A percentile compares a stretch with the other conserved stretches of the same genome.
Conservation (phyloP, 2,888 invertebrate genomes). For the Molanna angustata region DNA sequence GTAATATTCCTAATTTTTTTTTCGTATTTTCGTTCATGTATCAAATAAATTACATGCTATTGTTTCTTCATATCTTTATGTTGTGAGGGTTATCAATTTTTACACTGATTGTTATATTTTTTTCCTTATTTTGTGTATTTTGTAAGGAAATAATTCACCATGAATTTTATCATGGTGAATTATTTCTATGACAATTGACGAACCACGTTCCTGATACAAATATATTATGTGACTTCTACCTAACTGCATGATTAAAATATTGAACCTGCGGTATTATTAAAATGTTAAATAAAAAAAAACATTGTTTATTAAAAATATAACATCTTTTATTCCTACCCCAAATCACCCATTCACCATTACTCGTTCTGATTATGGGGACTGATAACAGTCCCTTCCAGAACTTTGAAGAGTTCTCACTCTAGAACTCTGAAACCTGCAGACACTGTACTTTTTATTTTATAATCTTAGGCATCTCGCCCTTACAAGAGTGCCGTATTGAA, state of each 20-base stretch:
- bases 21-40: conserved; percentile 20
- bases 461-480: no score
- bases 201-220: conserved; percentile 3
- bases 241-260: conserved; percentile 28
- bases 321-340: conserved; percentile 18
- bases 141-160: conserved; percentile 8
- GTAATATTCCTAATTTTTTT: conserved; percentile 4
- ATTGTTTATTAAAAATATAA: conserved; percentile 55
- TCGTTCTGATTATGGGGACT: no score
- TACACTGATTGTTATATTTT: conserved; percentile 6
- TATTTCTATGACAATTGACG: not conserved
- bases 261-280: conserved; percentile 35
- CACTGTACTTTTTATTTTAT: no score
- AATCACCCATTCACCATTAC: no score
- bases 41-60: conserved; percentile 20
- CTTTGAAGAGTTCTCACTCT: no score
- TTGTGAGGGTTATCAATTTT: conserved; percentile 17
- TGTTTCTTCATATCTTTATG: conserved; percentile 1
- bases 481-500: no score
- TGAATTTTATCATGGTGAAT: not conserved
- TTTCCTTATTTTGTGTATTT: not conserved
- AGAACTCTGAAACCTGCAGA: no score
- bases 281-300: conserved; percentile 55
- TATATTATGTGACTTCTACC: conserved; percentile 30
- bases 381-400: no score